Evolutionary conservation across 2,888 invertebrate genomes (phyloP).

Genomic region (Oasisia sp.): DNA sequence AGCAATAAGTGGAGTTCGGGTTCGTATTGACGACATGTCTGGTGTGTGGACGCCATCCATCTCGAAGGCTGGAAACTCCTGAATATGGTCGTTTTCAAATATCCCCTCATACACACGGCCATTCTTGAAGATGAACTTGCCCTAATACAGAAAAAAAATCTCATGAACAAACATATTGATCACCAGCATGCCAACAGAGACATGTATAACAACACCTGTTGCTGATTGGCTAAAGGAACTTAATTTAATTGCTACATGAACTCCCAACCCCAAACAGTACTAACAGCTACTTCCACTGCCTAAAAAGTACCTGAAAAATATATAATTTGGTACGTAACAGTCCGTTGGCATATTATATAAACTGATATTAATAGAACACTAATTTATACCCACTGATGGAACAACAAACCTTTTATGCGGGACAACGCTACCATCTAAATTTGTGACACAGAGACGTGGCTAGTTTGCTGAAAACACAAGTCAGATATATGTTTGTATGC

Average conservation of each 20-base stretch:
- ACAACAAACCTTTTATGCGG: too few relatives aligned
- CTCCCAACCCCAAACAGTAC: too few relatives aligned
- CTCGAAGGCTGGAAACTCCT: conserved; percentile 62
- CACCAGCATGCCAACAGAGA: not conserved
- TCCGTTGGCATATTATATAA: too few relatives aligned
- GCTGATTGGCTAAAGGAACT: not conserved
- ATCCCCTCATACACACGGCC: conserved; percentile 64
- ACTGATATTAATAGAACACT: too few relatives aligned
- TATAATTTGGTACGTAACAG: too few relatives aligned
- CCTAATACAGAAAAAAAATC: conserved; percentile 47
- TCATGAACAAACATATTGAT: not conserved
- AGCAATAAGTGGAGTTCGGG: conserved; percentile 60
- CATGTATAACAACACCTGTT: not conserved
- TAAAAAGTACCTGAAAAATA: too few relatives aligned
- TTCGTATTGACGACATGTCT: conserved; percentile 58
- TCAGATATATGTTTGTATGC: too few relatives aligned
- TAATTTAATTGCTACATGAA: not conserved
- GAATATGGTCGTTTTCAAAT: conserved; percentile 65
- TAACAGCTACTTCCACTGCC: too few relatives aligned
- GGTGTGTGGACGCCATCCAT: conserved; percentile 61
- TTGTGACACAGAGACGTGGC: too few relatives aligned
- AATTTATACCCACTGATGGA: too few relatives aligned
- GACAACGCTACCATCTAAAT: too few relatives aligned
- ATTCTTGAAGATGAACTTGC: conserved; percentile 66
- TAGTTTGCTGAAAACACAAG: too few relatives aligned